A percentile compares a stretch with the other conserved stretches of the same genome.
Conservation (phyloP, 2,797 vertebrate genomes). For the Gobio occitaniae region DNA sequence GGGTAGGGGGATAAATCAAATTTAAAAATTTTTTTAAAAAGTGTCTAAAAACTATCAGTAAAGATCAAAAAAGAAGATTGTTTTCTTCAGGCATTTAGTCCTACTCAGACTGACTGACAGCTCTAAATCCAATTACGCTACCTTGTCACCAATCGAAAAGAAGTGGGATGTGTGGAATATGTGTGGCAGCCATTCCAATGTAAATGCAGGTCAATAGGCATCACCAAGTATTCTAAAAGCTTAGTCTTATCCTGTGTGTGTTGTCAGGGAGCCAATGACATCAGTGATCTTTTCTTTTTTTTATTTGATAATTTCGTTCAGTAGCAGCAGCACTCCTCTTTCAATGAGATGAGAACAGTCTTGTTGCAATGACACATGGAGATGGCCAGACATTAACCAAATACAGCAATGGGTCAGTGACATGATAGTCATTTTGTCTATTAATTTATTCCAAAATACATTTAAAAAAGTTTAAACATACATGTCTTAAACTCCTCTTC, state of each 20-base stretch:
- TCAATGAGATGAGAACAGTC: conserved; percentile 15
- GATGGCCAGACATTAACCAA: neutral
- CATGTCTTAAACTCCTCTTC: neutral
- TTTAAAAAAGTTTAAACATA: neutral
- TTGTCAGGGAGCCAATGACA: conserved; percentile 32
- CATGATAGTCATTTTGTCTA: neutral
- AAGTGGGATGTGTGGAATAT: conserved; percentile 1
- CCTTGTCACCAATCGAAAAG: neutral
- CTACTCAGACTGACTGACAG: neutral
- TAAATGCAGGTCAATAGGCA: conserved; percentile 8
- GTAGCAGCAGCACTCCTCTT: neutral
- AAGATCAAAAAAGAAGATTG: neutral
- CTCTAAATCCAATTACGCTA: conserved; percentile 14
- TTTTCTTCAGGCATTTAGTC: neutral
- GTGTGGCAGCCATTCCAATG: neutral
- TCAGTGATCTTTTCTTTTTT: conserved; percentile 6
- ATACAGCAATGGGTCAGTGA: neutral
- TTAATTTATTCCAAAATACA: neutral
- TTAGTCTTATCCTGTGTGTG: neutral
- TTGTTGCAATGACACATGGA: neutral
- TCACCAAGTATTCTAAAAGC: neutral
- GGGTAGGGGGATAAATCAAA: neutral
- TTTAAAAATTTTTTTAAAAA: neutral
- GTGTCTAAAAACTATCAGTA: neutral
- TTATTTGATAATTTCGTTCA: conserved; percentile 3